Evolutionary conservation across 2,113 vertebrate genomes (phyloP).

Genomic region (Pseudonaja textilis): DNA sequence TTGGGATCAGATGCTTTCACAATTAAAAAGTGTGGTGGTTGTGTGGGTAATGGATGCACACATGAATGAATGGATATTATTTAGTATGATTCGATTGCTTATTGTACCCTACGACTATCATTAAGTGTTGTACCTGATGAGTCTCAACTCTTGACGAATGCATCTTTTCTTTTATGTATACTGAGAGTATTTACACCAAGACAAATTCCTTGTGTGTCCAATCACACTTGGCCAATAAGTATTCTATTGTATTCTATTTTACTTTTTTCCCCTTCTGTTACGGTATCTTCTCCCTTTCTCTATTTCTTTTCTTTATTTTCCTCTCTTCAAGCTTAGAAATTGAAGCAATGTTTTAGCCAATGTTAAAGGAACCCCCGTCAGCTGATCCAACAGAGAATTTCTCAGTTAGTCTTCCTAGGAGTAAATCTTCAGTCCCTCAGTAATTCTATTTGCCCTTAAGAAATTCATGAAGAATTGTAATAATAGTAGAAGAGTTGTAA

Average conservation of each 20-base stretch:
- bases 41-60: slow-evolving; percentile 13
- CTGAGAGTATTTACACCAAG: too few relatives aligned
- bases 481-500: not conserved
- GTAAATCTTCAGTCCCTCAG: not conserved
- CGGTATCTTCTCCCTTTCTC: not conserved
- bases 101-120: too few relatives aligned
- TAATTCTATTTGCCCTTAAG: not conserved
- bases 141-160: too few relatives aligned
- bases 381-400: not conserved
- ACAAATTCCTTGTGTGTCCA: too few relatives aligned
- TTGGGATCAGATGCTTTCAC: slow-evolving; percentile 35
- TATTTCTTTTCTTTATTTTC: not conserved
- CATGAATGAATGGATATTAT: slow-evolving; percentile 26
- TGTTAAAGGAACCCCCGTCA: not conserved
- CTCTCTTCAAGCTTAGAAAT: not conserved
- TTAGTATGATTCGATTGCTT: too few relatives aligned
- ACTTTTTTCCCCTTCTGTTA: not conserved
- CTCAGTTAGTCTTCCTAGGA: not conserved
- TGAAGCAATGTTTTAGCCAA: not conserved
- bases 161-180: too few relatives aligned
- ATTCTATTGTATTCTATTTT: too few relatives aligned
- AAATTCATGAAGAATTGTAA: not conserved
- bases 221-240: too few relatives aligned
- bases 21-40: slow-evolving; percentile 13
- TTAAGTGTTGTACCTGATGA: too few relatives aligned